Conservation (phyloP, 1,140 invertebrate species). For the Aphelinus atriplicis region DNA sequence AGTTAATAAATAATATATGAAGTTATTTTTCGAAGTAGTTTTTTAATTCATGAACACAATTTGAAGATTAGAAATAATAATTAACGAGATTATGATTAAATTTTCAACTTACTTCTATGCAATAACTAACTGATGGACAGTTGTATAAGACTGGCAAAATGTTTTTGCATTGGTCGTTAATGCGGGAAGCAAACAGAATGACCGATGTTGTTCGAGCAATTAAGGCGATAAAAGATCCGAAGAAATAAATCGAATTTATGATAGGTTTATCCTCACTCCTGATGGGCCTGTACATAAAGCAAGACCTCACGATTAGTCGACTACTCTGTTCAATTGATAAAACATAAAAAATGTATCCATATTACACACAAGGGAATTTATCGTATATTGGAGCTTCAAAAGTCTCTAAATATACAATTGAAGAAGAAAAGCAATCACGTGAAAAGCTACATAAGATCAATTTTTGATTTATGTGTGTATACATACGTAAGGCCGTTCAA, state of each 20-base stretch:
- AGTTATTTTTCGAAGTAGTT: too few relatives aligned
- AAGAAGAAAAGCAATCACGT: not conserved
- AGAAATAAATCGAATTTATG: constrained; percentile 66
- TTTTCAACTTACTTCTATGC: constrained; percentile 64
- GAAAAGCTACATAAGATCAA: not conserved
- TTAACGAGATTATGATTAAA: not conserved
- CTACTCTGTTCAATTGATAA: not conserved
- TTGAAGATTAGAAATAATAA: too few relatives aligned
- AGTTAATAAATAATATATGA: too few relatives aligned
- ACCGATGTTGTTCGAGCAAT: constrained; percentile 69
- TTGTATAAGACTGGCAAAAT: constrained; percentile 68
- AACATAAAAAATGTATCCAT: not conserved
- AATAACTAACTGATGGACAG: constrained; percentile 68
- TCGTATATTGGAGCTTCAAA: not conserved
- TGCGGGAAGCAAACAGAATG: constrained; percentile 69
- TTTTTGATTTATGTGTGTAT: not conserved
- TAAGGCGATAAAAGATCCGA: constrained; percentile 72
- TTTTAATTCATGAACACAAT: too few relatives aligned
- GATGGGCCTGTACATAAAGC: constrained; percentile 9
- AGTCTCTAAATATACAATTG: too few relatives aligned
- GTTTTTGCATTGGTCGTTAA: constrained; percentile 72
- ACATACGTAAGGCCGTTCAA: constrained; percentile 76
- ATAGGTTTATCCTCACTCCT: constrained; percentile 1
- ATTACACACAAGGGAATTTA: not conserved
- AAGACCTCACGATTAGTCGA: not conserved